Evolutionary conservation across 2,797 vertebrate species (phyloP), one percentile per base, ranked within the genome.

Genomic region (Phoebastria nigripes): DNA sequence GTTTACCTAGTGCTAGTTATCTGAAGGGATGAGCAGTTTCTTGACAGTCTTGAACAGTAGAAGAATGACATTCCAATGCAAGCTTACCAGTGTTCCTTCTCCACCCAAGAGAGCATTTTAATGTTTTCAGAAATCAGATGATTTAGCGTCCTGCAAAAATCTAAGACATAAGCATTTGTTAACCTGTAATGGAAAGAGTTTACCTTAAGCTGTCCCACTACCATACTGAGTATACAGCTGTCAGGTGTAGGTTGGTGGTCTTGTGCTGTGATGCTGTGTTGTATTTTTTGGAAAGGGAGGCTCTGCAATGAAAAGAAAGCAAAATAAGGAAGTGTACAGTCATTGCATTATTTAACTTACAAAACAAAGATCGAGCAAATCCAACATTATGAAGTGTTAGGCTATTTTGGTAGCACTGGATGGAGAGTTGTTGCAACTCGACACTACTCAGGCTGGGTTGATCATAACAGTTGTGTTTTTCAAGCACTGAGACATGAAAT

Each of bases 201-300:
- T 99, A 99, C 99, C 98, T 99, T 99, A 95, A 99, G 99, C 97
- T 99, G 99, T 97, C 99, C 99, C 97, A 99, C 99, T 96, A 99
- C 99, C 99, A 99, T 99, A 98, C 99, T 99, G 98, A 99, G 96
- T 98, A 99, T 99, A 98, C 99, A 99, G 98, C 98, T 98, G 98
- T 99, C 99, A 97, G 99, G 99, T 89, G 99, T 99, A 81, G 99
- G 99, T 97, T 99, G 99, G 98, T 99, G 99, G 98, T 99, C 99
- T 98, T 99, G 99, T 66, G 99, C 99, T 87, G 99, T 99, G 98
- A 99, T 99, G 98, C 98, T 99, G 98, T 99, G 99, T 94, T 98
- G 99, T 97, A 99, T 99, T 98, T 99, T 99, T 98, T 98, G 98
- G 98, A 99, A 99, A 74, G 99, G 99, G 97, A 99, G 99, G 98